These are phyloP conservation scores for Cantharis lateralis DNA, from an alignment of 2,888 invertebrate species.

Conservation along the genomic window DNA sequence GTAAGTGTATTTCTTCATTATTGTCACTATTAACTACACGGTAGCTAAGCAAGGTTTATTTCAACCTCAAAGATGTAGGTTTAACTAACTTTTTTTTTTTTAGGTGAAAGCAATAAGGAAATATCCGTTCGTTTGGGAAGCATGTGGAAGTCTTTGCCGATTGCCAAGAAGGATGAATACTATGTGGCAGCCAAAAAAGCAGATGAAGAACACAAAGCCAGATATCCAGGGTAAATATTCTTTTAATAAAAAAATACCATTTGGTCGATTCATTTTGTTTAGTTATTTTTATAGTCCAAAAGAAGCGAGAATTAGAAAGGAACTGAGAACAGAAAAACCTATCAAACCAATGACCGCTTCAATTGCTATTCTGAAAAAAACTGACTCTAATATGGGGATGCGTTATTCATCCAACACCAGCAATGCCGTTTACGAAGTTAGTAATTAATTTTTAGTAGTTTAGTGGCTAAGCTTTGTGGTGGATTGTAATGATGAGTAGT, in stretches of 20 bases:
- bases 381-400: not conserved
- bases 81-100: too few species aligned
- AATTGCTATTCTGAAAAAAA: not conserved
- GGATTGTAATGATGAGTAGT: not conserved
- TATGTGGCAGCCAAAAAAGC: conserved; percentile 54
- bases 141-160: conserved; percentile 58
- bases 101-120: conserved; percentile 57
- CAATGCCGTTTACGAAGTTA: not conserved
- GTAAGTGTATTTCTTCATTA: conserved; percentile 35
- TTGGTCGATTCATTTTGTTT: not conserved
- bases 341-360: not conserved
- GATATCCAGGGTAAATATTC: conserved; percentile 50
- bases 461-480: not conserved
- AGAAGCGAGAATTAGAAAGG: not conserved
- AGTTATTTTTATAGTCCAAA: not conserved
- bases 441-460: not conserved
- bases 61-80: too few species aligned
- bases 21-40: too few species aligned
- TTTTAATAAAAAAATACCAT: not conserved
- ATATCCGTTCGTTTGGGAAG: conserved; percentile 58
- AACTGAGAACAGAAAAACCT: not conserved
- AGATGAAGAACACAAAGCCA: conserved; percentile 55
- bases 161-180: conserved; percentile 53
- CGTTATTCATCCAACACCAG: not conserved
- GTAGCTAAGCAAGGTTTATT: too few species aligned